These are phyloP conservation scores for Pitta sordida DNA, from an alignment of 2,113 vertebrate species.

Conservation along the genomic window DNA sequence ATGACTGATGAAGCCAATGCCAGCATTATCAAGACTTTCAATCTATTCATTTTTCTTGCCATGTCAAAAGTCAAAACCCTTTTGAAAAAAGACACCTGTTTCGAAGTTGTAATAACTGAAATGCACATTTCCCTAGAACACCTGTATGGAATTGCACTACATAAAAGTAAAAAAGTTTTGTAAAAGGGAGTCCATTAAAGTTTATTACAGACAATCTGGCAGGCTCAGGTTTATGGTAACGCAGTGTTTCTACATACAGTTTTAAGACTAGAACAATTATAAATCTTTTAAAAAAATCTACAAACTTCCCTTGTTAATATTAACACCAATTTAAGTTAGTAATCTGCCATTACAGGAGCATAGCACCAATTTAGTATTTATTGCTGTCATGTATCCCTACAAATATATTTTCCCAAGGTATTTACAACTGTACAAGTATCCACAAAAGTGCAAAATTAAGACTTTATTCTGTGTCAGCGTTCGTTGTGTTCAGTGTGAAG, in stretches of 20 bases:
- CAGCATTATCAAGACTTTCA: not conserved
- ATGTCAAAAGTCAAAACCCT: not conserved
- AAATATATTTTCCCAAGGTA: conserved; percentile 76
- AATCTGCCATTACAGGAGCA: conserved; percentile 69
- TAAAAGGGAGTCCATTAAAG: not conserved
- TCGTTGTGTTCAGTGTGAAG: not conserved
- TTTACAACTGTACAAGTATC: conserved; percentile 83
- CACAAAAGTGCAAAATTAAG: conserved; percentile 86
- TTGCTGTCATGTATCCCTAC: conserved; percentile 75
- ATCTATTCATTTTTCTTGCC: not conserved
- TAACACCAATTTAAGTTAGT: conserved; percentile 69
- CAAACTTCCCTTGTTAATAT: conserved; percentile 64
- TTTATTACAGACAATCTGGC: conserved; percentile 10
- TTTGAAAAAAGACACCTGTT: conserved; percentile 4
- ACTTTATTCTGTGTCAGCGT: conserved; percentile 23
- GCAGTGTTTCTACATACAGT: conserved; percentile 48
- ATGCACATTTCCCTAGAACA: not conserved
- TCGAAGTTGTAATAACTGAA: not conserved
- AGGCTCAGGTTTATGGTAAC: conserved; percentile 28
- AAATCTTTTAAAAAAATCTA: conserved; percentile 41
- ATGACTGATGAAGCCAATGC: not conserved
- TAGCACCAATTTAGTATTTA: conserved; percentile 72
- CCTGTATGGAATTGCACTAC: conserved; percentile 28
- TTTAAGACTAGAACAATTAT: conserved; percentile 61
- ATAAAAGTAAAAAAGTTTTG: not conserved